Percentiles rank a stretch among this genome's conserved stretches.
These are phyloP conservation scores for Epistrophe grossulariae DNA, from an alignment of 2,888 invertebrate genomes.

Conservation along the genomic window DNA sequence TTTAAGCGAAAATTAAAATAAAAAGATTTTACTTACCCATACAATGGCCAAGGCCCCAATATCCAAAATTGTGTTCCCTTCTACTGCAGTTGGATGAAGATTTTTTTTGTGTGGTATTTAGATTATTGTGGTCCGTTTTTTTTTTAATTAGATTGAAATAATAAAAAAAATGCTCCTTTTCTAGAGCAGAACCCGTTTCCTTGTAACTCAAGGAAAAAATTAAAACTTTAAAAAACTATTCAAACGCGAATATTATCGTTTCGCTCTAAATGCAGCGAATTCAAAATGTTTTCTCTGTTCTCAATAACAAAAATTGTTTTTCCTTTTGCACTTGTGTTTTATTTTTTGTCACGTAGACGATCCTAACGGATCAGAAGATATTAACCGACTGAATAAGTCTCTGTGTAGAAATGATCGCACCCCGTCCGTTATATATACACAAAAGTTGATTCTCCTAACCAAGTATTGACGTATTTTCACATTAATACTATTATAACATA, in stretches of 20 bases:
- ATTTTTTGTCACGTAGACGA: constrained; percentile 17
- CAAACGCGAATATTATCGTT: constrained; percentile 21
- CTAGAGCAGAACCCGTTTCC: constrained; percentile 36
- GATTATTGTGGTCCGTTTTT: constrained; percentile 22
- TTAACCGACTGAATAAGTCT: constrained; percentile 75
- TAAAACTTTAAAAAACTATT: constrained; percentile 13
- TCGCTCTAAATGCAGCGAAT: constrained; percentile 61
- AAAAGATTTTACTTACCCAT: constrained; percentile 84
- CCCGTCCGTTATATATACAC: constrained; percentile 69
- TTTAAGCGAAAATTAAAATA: constrained; percentile 20
- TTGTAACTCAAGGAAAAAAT: constrained; percentile 19
- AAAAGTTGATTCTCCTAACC: constrained; percentile 55
- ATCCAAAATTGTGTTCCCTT: constrained; percentile 79
- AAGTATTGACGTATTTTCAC: constrained; percentile 42
- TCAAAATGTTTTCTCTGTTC: constrained; percentile 26
- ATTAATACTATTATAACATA: constrained; percentile 46
- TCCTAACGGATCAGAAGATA: constrained; percentile 77
- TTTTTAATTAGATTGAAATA: constrained; percentile 9
- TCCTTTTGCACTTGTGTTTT: constrained; percentile 21
- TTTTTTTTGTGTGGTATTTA: constrained; percentile 39
- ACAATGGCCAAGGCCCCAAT: constrained; percentile 85
- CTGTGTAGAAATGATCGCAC: constrained; percentile 54
- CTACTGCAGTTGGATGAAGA: constrained; percentile 60
- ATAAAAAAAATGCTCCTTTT: constrained; percentile 34
- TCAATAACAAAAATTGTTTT: not conserved